A percentile compares a stretch with the other conserved stretches of the same genome.
phyloP scores from a whole-genome alignment of 2,888 invertebrate species.

The Philereme vetulata region DNA sequence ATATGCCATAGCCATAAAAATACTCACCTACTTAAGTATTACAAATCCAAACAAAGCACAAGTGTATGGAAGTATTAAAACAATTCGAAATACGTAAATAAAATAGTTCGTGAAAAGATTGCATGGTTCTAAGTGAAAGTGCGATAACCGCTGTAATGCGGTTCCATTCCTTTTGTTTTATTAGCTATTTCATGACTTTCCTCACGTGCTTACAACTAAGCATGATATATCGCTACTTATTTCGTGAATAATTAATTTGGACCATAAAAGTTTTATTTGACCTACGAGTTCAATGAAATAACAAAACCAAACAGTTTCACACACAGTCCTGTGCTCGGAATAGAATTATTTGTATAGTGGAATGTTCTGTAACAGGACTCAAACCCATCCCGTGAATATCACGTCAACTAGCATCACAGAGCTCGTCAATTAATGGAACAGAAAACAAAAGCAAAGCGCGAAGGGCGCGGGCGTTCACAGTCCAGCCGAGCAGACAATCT shows the following conservation, averaged over 20 bases:
- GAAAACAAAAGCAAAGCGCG: conserved; percentile 26
- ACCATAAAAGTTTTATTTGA: conserved; percentile 1
- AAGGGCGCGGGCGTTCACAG: conserved; percentile 37
- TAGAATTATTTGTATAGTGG: too few species aligned
- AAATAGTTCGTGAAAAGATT: conserved; percentile 46
- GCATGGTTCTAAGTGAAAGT: conserved; percentile 53
- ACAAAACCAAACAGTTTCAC: background rate
- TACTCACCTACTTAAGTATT: too few species aligned
- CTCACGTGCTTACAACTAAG: conserved; percentile 46
- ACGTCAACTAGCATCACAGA: too few species aligned
- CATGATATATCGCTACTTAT: conserved; percentile 47
- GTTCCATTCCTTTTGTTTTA: conserved; percentile 33
- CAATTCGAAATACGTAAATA: conserved; percentile 31
- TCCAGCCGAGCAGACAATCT: conserved; percentile 69
- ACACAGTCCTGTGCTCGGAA: background rate
- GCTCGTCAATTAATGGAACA: background rate
- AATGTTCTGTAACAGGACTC: too few species aligned
- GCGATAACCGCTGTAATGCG: conserved; percentile 49
- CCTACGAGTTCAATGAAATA: background rate
- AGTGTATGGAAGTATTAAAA: conserved; percentile 22
- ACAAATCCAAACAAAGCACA: background rate
- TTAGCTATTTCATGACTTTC: conserved; percentile 45
- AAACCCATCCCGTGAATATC: too few species aligned
- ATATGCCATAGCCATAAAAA: too few species aligned
- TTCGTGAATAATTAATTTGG: conserved; percentile 38